These are phyloP conservation scores for Propithecus perrieri DNA, from an alignment of 2,797 vertebrate genomes.

Conservation along the genomic window DNA sequence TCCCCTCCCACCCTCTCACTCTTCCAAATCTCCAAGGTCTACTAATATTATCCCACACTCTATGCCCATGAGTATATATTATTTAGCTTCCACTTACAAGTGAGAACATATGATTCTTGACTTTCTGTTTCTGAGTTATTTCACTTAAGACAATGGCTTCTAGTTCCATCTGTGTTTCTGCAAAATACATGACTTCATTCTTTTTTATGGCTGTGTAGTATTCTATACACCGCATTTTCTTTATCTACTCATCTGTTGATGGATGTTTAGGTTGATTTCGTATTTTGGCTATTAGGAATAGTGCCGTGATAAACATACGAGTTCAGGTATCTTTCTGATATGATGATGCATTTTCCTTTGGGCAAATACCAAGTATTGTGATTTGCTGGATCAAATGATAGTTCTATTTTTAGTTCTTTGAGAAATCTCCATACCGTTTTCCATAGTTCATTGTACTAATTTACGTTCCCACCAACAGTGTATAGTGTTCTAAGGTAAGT, in stretches of 20 bases:
- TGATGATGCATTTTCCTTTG: not conserved
- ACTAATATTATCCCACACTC: not conserved
- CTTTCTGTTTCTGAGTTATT: not conserved
- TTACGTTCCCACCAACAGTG: not conserved
- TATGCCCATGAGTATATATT: not conserved
- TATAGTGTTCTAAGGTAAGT: not conserved
- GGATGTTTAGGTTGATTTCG: not conserved
- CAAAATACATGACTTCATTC: not conserved
- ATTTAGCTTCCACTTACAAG: not conserved
- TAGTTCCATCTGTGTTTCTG: not conserved
- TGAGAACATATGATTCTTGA: not conserved
- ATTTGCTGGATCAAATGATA: not conserved
- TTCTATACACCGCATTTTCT: not conserved
- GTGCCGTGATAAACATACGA: not conserved
- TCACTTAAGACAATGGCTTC: not conserved
- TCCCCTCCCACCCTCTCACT: not conserved
- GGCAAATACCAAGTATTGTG: not conserved
- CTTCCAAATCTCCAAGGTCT: not conserved
- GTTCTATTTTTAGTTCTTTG: not conserved
- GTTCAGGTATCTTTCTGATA: not conserved
- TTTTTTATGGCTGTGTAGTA: not conserved
- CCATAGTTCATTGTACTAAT: not conserved
- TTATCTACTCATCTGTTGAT: not conserved
- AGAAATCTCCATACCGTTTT: not conserved
- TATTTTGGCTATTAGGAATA: not conserved